Evolutionary conservation across 1,140 invertebrate species (phyloP).

Genomic region (Bombus huntii): DNA sequence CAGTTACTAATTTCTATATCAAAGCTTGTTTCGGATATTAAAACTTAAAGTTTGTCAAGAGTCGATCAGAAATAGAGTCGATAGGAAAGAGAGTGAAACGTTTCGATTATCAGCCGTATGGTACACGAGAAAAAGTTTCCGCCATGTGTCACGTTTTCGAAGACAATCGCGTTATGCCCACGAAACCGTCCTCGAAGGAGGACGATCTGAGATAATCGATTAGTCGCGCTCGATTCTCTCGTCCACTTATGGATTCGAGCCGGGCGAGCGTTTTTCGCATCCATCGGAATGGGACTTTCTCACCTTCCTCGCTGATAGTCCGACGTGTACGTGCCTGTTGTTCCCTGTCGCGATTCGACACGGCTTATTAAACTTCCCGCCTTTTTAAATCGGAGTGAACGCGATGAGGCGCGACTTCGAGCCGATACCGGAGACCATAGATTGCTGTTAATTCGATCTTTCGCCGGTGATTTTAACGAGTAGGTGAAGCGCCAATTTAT

Average conservation of each 20-base stretch:
- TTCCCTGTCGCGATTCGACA: conserved; percentile 62
- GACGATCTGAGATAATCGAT: conserved; percentile 73
- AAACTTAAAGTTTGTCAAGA: background rate
- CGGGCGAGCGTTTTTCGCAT: conserved; percentile 71
- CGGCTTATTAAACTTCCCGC: conserved; percentile 69
- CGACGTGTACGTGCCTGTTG: conserved; percentile 19
- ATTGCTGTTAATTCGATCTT: background rate
- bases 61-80: background rate
- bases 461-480: conserved; percentile 6
- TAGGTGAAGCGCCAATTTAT: background rate
- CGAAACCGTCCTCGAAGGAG: conserved; percentile 47
- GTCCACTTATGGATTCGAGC: conserved; percentile 76
- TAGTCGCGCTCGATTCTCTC: conserved; percentile 70
- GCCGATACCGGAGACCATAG: background rate
- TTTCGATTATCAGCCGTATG: background rate
- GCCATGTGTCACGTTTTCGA: conserved; percentile 38
- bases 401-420: background rate
- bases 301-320: conserved; percentile 51
- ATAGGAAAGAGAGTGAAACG: background rate
- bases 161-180: conserved; percentile 25
- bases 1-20: background rate
- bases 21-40: too few species aligned
- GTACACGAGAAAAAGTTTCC: background rate
- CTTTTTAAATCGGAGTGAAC: conserved; percentile 65
- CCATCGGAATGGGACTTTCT: conserved; percentile 62